Evolutionary conservation across 1,140 invertebrate species (phyloP).

Genomic region (Drosophila lini): DNA sequence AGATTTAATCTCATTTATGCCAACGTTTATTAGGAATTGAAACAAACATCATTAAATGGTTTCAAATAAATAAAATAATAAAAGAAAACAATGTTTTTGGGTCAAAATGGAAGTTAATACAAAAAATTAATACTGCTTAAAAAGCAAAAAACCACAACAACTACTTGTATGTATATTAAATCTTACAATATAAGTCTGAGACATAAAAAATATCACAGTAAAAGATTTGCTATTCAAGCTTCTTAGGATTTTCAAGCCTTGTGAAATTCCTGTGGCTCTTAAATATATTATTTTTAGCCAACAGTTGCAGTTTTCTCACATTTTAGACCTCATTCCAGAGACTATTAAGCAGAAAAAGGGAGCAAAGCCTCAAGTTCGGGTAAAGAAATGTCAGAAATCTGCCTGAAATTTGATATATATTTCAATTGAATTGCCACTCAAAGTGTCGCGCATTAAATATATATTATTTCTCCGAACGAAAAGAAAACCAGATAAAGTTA

Average conservation of each 20-base stretch:
- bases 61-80: background rate
- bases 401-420: conserved; percentile 1
- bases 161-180: background rate
- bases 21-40: fast-evolving
- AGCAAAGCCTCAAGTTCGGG: background rate
- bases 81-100: background rate
- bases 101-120: background rate
- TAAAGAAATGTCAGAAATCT: background rate
- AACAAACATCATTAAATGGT: background rate
- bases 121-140: background rate
- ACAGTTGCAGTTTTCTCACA: background rate
- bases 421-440: conserved; percentile 7
- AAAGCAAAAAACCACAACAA: background rate
- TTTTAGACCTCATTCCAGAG: background rate
- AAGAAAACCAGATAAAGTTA: conserved; percentile 11
- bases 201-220: background rate
- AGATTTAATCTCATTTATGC: background rate
- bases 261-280: background rate
- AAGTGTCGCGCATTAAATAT: background rate
- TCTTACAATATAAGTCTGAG: background rate
- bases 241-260: background rate
- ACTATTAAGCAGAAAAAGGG: background rate
- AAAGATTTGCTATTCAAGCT: background rate
- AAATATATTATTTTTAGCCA: background rate
- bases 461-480: background rate